Percentiles rank a stretch among this genome's conserved stretches.
Conservation (phyloP, 1,140 invertebrate genomes). For the Drosophila elegans region DNA sequence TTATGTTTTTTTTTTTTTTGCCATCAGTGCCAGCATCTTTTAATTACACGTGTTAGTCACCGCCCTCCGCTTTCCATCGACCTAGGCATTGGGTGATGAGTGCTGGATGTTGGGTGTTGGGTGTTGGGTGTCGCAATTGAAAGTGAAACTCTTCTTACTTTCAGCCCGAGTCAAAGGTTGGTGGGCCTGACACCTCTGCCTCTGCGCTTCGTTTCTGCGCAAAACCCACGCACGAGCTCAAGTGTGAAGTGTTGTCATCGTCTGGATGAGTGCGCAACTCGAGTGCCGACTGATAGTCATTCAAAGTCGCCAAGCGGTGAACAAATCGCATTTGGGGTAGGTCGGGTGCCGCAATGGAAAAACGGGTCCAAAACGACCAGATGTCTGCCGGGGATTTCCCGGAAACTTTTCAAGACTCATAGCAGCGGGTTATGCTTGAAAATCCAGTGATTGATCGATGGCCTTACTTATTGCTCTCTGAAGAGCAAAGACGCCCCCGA, state of each 20-base stretch:
- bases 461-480: too few species aligned
- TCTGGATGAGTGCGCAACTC: conserved; percentile 8
- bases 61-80: not conserved
- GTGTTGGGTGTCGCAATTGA: conserved; percentile 67
- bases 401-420: not conserved
- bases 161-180: conserved; percentile 38
- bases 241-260: conserved; percentile 33
- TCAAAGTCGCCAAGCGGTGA: not conserved
- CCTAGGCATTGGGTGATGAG: not conserved
- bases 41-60: conserved; percentile 71
- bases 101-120: too few species aligned
- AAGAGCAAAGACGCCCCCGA: not conserved
- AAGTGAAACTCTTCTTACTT: conserved; percentile 79
- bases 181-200: conserved; percentile 40
- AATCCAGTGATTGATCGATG: not conserved
- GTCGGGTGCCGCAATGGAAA: conserved; percentile 6
- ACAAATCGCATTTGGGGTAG: conserved; percentile 23
- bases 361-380: not conserved
- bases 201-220: not conserved
- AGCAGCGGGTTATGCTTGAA: not conserved
- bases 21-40: conserved; percentile 55
- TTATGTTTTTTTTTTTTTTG: conserved; percentile 47
- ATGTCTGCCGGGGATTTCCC: not conserved
- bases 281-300: conserved; percentile 15
- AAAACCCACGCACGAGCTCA: conserved; percentile 18